Percentiles rank a stretch among this genome's conserved stretches.
These are phyloP conservation scores for Nomada hirtipes DNA, from an alignment of 2,888 invertebrate genomes.

Conservation along the genomic window DNA sequence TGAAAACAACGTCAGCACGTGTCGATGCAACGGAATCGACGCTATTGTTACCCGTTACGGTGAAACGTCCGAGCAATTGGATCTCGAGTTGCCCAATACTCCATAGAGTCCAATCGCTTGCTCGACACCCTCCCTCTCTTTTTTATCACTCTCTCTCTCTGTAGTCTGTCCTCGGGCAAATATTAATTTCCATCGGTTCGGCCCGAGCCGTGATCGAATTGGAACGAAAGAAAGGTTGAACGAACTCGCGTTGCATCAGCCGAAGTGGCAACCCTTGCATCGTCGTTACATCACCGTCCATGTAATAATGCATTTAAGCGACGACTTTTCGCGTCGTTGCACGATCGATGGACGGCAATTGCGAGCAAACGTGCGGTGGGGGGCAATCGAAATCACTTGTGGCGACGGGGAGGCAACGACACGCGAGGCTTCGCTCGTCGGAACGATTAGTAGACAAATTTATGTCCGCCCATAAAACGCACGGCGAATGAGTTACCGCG, in stretches of 20 bases:
- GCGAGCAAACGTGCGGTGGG: background rate
- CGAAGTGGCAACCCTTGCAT: slow-evolving; percentile 16
- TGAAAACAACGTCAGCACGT: slow-evolving; percentile 18
- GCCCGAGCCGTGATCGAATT: background rate
- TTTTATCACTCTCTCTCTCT: no score
- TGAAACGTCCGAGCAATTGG: no score
- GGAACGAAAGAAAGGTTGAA: slow-evolving; percentile 30
- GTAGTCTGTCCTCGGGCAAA: no score
- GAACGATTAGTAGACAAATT: slow-evolving; percentile 65
- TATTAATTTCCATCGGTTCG: no score
- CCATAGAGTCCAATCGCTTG: no score
- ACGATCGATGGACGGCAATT: slow-evolving; percentile 39
- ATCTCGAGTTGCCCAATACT: no score
- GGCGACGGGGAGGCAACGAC: slow-evolving; percentile 47
- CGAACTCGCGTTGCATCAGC: slow-evolving; percentile 36
- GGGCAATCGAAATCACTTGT: slow-evolving; percentile 51
- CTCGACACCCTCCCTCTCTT: no score
- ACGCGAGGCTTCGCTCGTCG: slow-evolving; percentile 48
- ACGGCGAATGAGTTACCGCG: slow-evolving; percentile 57
- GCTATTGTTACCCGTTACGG: background rate
- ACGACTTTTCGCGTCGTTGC: slow-evolving; percentile 29
- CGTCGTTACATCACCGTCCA: slow-evolving; percentile 53
- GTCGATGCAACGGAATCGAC: background rate
- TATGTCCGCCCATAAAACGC: slow-evolving; percentile 62
- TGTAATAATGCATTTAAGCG: slow-evolving; percentile 46